Conservation (phyloP, 2,113 vertebrate genomes). For the Microcebus lehilahytsara region DNA sequence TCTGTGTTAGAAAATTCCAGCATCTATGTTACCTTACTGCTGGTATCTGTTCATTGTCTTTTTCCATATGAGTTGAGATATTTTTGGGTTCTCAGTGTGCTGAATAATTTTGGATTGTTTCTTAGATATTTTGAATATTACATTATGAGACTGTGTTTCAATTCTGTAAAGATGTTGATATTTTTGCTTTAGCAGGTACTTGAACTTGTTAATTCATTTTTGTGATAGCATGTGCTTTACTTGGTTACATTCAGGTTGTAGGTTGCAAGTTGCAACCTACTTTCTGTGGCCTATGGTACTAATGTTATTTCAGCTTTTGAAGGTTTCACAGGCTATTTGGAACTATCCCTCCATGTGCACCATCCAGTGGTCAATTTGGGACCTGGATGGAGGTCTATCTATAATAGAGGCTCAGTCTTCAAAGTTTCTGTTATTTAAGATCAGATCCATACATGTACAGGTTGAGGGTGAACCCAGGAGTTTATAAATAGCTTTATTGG, state of each 20-base stretch:
- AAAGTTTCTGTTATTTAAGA: neutral
- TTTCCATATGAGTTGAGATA: neutral
- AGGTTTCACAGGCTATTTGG: neutral
- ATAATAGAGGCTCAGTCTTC: neutral
- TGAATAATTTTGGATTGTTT: slow-evolving; percentile 2
- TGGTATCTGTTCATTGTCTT: neutral
- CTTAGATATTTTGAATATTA: slow-evolving; percentile 8
- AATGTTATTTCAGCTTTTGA: neutral
- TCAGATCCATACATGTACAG: neutral
- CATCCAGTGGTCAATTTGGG: slow-evolving; percentile 1
- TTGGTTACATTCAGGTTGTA: neutral
- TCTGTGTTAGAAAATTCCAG: slow-evolving; percentile 1
- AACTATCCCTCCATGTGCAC: neutral
- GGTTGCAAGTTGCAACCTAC: neutral
- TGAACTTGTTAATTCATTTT: neutral
- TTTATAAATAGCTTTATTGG: neutral
- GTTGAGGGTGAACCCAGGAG: neutral
- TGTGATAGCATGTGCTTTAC: neutral
- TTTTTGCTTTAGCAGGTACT: neutral
- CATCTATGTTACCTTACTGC: neutral
- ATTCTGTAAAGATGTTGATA: neutral
- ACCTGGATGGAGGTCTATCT: neutral
- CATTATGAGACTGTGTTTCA: neutral
- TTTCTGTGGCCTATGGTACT: neutral
- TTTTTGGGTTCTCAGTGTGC: neutral